These are phyloP conservation scores for Apodemus agrarius DNA, from an alignment of 2,797 vertebrate genomes.

Conservation along the genomic window DNA sequence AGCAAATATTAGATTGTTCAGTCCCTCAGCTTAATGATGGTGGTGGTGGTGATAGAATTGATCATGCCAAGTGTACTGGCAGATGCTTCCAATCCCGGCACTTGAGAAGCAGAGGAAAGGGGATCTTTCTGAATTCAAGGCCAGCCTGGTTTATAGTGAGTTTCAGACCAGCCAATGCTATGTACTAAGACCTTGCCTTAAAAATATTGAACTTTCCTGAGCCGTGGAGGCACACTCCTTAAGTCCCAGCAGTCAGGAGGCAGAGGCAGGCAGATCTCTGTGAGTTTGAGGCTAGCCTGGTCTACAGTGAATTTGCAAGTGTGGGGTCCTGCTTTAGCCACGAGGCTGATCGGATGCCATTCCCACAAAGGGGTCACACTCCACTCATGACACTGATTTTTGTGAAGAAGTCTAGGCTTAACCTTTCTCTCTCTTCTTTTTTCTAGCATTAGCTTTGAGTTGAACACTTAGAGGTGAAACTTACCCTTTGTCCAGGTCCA, in stretches of 20 bases:
- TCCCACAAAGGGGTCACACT: neutral
- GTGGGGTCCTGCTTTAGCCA: neutral
- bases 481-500: neutral
- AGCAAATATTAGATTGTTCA: neutral
- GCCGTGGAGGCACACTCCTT: neutral
- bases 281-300: neutral
- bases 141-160: neutral
- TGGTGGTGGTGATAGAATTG: neutral
- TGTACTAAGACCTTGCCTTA: neutral
- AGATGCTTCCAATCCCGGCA: neutral
- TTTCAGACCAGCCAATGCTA: neutral
- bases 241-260: neutral
- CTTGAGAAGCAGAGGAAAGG: neutral
- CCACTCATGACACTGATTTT: neutral
- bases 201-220: neutral
- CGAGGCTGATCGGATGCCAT: neutral
- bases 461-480: neutral
- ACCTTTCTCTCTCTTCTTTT: neutral
- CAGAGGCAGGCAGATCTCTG: neutral
- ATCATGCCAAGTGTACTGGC: too few species aligned
- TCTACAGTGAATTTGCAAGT: neutral
- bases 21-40: neutral
- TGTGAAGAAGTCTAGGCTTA: neutral
- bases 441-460: slow-evolving; percentile 3
- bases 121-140: neutral